Conservation (phyloP, 2,797 vertebrate species). For the Argentina silus region DNA sequence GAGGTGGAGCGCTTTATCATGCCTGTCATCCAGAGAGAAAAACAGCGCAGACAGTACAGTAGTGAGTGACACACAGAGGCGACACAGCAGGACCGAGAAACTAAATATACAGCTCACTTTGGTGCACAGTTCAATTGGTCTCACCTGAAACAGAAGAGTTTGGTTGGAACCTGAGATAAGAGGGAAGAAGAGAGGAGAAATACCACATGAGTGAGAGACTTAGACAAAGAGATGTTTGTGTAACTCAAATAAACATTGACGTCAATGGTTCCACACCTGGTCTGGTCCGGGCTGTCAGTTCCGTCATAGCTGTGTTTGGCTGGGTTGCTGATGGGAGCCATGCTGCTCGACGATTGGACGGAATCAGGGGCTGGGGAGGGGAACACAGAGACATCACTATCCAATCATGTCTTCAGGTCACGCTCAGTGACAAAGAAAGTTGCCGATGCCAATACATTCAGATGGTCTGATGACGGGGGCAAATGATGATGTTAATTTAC, state of each 20-base stretch:
- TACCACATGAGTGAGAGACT: background rate
- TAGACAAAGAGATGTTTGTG: conserved; percentile 5
- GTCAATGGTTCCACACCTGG: background rate
- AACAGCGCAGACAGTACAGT: background rate
- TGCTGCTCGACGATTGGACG: conserved; percentile 67
- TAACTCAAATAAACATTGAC: background rate
- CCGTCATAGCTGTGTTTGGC: conserved; percentile 82
- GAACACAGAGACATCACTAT: conserved; percentile 10
- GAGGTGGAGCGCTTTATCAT: conserved; percentile 90
- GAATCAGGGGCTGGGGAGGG: conserved; percentile 72
- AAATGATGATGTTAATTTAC: background rate
- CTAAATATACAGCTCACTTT: no score
- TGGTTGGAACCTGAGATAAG: conserved; percentile 61
- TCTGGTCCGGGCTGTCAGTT: conserved; percentile 75
- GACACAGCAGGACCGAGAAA: no score
- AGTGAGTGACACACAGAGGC: background rate
- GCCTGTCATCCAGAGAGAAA: conserved; percentile 70
- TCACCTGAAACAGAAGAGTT: conserved; percentile 79
- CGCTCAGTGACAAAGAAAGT: no score
- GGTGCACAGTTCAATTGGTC: background rate
- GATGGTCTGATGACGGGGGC: background rate
- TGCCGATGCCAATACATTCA: background rate
- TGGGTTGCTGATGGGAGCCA: conserved; percentile 78
- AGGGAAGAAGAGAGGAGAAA: conserved; percentile 25
- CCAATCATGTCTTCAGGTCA: background rate